Evolutionary conservation across 2,797 vertebrate genomes (phyloP), one percentile per base, ranked within the genome.

Genomic region (Setipinna tenuifilis): DNA sequence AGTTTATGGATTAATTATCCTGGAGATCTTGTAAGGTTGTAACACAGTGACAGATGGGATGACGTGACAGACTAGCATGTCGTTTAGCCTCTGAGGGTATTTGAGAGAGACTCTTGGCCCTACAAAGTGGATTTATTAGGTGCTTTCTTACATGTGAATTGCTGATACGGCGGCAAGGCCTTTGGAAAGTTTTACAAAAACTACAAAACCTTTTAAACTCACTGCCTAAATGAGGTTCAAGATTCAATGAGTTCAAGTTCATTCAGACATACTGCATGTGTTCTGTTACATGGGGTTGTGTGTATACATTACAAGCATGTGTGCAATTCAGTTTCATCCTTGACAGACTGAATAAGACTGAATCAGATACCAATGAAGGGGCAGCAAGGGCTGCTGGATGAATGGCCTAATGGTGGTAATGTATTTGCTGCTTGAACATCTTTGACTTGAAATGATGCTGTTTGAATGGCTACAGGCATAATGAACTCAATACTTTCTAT

Each of bases 151-250:
- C 61, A 17, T 12, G 7, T 23, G 35, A 48, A n/a, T 78, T 48
- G 59, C 61, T 25, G n/a, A 81, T 35, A 82, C 44, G 65, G 61
- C 81, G 78, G 48, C 44, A n/a, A 57, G 65, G 83, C 83, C 28
- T 84, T 84, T 21, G 58, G 57, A 35, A 48, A 25, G 35, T 50
- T 50, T 78, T 21, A 61, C 41, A n/a, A 62, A 59, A 21, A 61
- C 61, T 81, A 23, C 28, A 25, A 21, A 35, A 80, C 83, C 83
- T 46, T 16, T 82, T 85, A 7, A 78, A n/a, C n/a, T n/a, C n/a
- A 21, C 25, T 71, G 78, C 59, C 71, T 65, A 83, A 85, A 87
- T 46, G 48, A 82, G 50, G 57, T 83, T 83, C 59, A 83, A 46
- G n/a, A n/a, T n/a, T n/a, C 35, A 41, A 41, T 41, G 35, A 41